Base-by-base conservation (phyloP, 2,888 invertebrate species). In the Aricia artaxerxes region DNA sequence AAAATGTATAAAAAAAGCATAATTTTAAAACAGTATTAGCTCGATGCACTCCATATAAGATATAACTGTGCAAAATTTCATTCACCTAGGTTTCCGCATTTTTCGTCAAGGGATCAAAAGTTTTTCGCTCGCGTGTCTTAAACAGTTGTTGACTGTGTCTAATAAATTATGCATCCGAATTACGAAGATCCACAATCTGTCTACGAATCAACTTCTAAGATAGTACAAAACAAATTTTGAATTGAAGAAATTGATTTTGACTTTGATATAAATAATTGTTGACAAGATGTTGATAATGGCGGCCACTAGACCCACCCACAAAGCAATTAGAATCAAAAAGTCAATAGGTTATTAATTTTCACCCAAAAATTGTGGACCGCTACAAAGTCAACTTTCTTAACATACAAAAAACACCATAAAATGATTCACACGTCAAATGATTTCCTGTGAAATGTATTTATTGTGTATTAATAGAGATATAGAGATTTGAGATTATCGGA, bases 371-470 rank as follows among this genome's bases (percentile, higher is more conserved):
- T 69, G 35, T 38, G 16, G 64, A 24, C 73, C 49, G 49, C 49
- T 75, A 49, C 49, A 40, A 73, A 75, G 75, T 75, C 75, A 75
- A 75, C 49, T 75, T 75, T 75, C 75, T 9, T 73, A 9, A n/a
- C 11, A 75, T 49, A 75, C 75, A 75, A 75, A 75, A 31, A 75
- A 24, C 24, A 13, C 31, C 5, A 24, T 75, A 75, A 75, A 75
- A 49, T 75, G 31, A 75, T 75, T 75, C 75, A 75, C 75, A 75
- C 75, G 9, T 75, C 13, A 31, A 75, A 75, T 49, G 24, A 75
- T 75, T 75, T 75, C 75, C 75, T 75, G 75, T 75, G 44, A 24
- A 69, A 75, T 75, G 24, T 16, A 44, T 75, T 75, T 75, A 75
- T 75, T 49, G 49, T 49, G 4, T 75, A 75, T 44, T 73, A 44